phyloP scores from a whole-genome alignment of 2,113 vertebrate species.

The Calyptomena viridis region DNA sequence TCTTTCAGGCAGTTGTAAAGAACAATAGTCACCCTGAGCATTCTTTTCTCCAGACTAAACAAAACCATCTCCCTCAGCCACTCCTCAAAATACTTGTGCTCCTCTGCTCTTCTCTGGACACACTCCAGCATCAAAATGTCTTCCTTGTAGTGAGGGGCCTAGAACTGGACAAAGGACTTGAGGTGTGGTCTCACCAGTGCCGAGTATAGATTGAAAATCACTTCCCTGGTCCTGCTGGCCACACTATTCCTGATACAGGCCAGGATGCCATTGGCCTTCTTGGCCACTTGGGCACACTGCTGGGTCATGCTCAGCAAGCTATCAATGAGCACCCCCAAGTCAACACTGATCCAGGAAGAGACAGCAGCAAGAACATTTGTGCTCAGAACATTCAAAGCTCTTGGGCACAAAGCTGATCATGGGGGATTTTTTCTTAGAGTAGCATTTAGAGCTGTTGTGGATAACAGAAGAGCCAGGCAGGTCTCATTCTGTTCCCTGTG shows the following conservation, averaged over 20 bases:
- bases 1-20: background rate
- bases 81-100: background rate
- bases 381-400: background rate
- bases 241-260: background rate
- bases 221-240: background rate
- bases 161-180: background rate
- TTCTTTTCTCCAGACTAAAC: background rate
- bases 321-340: fast-evolving
- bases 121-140: fast-evolving
- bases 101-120: background rate
- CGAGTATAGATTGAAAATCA: fast-evolving
- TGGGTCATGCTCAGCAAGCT: background rate
- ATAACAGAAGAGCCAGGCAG: background rate
- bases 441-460: background rate
- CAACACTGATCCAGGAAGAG: background rate
- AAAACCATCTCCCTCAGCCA: background rate
- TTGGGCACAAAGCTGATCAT: background rate
- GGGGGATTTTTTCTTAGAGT: background rate
- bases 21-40: background rate
- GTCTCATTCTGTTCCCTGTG: background rate
- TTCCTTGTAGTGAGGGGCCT: background rate
- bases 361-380: background rate
- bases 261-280: background rate
- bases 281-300: background rate
- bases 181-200: background rate